phyloP scores from a whole-genome alignment of 2,113 vertebrate species.

The Neoarius graeffei region DNA sequence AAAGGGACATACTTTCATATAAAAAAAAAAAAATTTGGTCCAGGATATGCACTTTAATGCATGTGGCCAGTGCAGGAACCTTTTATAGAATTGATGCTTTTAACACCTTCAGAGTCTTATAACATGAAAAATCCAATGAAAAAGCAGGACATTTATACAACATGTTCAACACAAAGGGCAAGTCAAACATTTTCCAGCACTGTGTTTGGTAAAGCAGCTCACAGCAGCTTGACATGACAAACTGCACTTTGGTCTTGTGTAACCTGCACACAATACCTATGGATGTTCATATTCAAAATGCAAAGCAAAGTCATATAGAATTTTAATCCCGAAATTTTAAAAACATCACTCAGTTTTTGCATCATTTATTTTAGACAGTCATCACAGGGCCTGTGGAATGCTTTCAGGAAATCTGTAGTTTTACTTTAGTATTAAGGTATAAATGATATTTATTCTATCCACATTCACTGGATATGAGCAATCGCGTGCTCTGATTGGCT shows the following conservation, averaged over 20 bases:
- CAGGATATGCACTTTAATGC: too few relatives aligned
- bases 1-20: too few relatives aligned
- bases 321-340: neutral
- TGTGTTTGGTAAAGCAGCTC: neutral
- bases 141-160: neutral
- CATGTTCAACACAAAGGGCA: neutral
- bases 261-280: neutral
- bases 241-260: neutral
- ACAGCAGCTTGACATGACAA: neutral
- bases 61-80: neutral
- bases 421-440: too few relatives aligned
- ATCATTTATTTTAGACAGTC: neutral
- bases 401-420: neutral
- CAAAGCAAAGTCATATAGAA: neutral
- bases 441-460: too few relatives aligned
- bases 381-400: neutral
- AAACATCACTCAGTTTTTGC: neutral
- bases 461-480: too few relatives aligned
- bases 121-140: neutral
- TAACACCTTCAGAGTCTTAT: neutral
- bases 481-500: too few relatives aligned
- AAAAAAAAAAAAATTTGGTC: too few relatives aligned
- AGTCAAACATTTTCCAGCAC: neutral
- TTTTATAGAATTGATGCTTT: neutral
- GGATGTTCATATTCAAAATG: neutral